Evolutionary conservation across 1,140 invertebrate species (phyloP).

Genomic region (Tribolium castaneum): DNA sequence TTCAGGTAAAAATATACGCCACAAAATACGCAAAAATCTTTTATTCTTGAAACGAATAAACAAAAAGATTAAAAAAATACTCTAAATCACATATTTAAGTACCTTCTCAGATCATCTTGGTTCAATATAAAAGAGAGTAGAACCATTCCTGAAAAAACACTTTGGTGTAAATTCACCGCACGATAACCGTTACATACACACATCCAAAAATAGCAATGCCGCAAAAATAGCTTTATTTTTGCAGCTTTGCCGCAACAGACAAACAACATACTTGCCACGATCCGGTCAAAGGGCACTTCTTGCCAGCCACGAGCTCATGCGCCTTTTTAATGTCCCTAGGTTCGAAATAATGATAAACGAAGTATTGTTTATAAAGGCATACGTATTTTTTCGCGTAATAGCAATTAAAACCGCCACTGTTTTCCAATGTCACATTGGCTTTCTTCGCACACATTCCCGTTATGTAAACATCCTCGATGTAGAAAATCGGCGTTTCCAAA

Average conservation of each 20-base stretch:
- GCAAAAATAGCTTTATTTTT: background rate
- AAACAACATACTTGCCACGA: background rate
- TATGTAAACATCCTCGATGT: conserved; percentile 88
- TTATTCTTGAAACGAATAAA: background rate
- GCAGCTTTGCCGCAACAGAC: background rate
- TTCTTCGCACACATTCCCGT: conserved; percentile 70
- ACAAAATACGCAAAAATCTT: background rate
- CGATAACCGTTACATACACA: too few relatives aligned
- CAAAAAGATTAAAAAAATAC: background rate
- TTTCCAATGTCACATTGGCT: background rate
- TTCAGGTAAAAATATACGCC: background rate
- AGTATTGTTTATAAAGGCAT: background rate
- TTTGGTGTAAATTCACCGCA: too few relatives aligned
- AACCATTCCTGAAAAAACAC: background rate
- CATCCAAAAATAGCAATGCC: too few relatives aligned
- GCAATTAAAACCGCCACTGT: background rate
- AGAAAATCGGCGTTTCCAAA: conserved; percentile 76
- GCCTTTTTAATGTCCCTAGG: background rate
- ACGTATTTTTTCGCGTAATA: background rate
- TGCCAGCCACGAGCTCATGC: background rate
- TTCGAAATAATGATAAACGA: background rate
- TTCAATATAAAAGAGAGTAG: background rate
- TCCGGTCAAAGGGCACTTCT: background rate
- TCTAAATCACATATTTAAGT: background rate
- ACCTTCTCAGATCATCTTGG: background rate